A percentile compares a stretch with the other conserved stretches of the same genome.
Evolutionary conservation across 2,113 vertebrate genomes (phyloP).

Genomic region (Larimichthys crocea): DNA sequence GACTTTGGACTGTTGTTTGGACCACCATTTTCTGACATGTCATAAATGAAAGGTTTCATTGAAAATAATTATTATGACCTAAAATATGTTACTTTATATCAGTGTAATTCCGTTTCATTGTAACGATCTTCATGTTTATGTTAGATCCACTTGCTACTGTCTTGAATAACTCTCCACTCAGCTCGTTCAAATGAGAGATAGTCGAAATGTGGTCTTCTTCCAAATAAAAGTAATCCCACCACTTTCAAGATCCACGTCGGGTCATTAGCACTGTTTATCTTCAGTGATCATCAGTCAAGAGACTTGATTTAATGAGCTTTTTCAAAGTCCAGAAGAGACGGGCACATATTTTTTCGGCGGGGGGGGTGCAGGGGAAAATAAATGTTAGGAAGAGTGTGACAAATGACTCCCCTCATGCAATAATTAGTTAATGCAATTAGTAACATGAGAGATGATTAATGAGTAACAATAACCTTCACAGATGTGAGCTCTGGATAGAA

Average conservation of each 20-base stretch:
- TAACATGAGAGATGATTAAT: not conserved
- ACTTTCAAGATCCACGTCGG: conserved; percentile 38
- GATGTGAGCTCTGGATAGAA: conserved; percentile 25
- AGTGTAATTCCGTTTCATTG: not conserved
- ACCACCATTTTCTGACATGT: not conserved
- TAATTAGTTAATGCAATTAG: not conserved
- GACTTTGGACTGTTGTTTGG: not conserved
- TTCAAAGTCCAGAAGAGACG: not conserved
- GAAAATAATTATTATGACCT: too few relatives aligned
- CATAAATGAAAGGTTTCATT: too few relatives aligned
- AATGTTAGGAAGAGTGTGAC: conserved; percentile 8
- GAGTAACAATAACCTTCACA: conserved; percentile 21
- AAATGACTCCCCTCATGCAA: not conserved
- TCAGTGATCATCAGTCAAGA: conserved; percentile 17
- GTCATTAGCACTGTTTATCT: conserved; percentile 51
- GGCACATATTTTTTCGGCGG: not conserved
- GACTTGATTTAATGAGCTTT: conserved; percentile 27
- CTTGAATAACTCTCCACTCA: conserved; percentile 39
- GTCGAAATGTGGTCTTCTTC: conserved; percentile 1
- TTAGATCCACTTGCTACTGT: conserved; percentile 22
- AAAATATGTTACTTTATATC: too few relatives aligned
- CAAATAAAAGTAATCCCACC: conserved; percentile 42
- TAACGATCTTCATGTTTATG: conserved; percentile 3
- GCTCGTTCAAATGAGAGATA: conserved; percentile 38
- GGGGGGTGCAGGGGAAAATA: not conserved